Evolutionary conservation across 2,888 invertebrate genomes (phyloP).

Genomic region (Parnassius apollo): DNA sequence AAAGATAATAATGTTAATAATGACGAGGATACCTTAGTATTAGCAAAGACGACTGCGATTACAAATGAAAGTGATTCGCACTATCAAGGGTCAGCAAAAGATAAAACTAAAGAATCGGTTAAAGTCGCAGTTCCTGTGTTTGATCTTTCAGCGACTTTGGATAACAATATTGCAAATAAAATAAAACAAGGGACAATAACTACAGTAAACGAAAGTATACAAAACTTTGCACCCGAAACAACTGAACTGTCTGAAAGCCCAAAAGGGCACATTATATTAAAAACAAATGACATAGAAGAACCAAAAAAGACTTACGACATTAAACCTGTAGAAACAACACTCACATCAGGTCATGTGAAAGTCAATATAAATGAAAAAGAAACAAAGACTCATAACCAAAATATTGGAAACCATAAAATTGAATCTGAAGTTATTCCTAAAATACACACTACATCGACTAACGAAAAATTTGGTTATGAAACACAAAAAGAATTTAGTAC

Average conservation of each 20-base stretch:
- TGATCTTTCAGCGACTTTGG: background rate
- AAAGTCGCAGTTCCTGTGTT: background rate
- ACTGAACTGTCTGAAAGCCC: too few relatives aligned
- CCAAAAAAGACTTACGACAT: too few relatives aligned
- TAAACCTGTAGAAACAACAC: too few relatives aligned
- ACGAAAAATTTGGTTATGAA: background rate
- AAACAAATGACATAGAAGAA: too few relatives aligned
- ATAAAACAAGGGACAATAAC: too few relatives aligned
- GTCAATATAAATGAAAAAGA: background rate
- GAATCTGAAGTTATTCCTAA: background rate
- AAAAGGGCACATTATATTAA: too few relatives aligned
- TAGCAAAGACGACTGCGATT: background rate
- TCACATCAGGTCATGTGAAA: too few relatives aligned
- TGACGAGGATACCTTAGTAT: background rate
- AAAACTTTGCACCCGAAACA: slow-evolving; percentile 2
- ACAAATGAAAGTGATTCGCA: background rate
- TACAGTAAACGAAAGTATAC: background rate
- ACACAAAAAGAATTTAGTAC: background rate
- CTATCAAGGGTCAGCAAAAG: background rate
- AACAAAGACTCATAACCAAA: background rate
- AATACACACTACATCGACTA: background rate
- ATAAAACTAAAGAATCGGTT: slow-evolving; percentile 8
- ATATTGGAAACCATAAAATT: background rate
- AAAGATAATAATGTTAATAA: too few relatives aligned
- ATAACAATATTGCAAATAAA: background rate